phyloP scores from a whole-genome alignment of 2,888 invertebrate genomes.

The Tridacna crocea region DNA sequence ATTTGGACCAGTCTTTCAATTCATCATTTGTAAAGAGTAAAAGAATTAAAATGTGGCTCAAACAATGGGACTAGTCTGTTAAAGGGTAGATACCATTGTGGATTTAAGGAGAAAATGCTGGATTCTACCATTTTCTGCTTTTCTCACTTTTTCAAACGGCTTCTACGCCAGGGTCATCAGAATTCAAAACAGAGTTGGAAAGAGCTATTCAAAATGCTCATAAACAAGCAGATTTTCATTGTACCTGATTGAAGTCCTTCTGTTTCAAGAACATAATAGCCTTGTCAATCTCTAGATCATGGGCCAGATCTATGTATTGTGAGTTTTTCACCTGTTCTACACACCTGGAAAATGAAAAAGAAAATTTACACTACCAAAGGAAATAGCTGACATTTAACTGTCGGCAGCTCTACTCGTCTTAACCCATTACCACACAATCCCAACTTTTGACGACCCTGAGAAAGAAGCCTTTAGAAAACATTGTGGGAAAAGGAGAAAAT shows the following conservation, averaged over 20 bases:
- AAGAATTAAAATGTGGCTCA: too few relatives aligned
- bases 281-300: slow-evolving; percentile 95
- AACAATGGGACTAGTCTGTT: too few relatives aligned
- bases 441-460: too few relatives aligned
- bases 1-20: too few relatives aligned
- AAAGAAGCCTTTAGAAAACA: too few relatives aligned
- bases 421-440: too few relatives aligned
- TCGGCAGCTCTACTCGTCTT: too few relatives aligned
- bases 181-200: neutral
- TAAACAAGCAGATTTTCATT: neutral
- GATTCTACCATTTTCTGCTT: neutral
- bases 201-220: neutral
- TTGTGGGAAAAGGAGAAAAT: too few relatives aligned
- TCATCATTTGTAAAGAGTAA: too few relatives aligned
- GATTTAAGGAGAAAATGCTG: neutral
- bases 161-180: neutral
- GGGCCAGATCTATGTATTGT: slow-evolving; percentile 92
- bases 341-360: slow-evolving; percentile 89
- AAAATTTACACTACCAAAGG: neutral
- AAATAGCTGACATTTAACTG: too few relatives aligned
- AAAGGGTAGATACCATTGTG: neutral
- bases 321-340: slow-evolving; percentile 96
- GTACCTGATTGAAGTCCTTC: slow-evolving; percentile 88
- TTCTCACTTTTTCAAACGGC: neutral
- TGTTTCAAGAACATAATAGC: slow-evolving; percentile 93